phyloP scores from a whole-genome alignment of 2,113 vertebrate species.

The Chionomys nivalis region DNA sequence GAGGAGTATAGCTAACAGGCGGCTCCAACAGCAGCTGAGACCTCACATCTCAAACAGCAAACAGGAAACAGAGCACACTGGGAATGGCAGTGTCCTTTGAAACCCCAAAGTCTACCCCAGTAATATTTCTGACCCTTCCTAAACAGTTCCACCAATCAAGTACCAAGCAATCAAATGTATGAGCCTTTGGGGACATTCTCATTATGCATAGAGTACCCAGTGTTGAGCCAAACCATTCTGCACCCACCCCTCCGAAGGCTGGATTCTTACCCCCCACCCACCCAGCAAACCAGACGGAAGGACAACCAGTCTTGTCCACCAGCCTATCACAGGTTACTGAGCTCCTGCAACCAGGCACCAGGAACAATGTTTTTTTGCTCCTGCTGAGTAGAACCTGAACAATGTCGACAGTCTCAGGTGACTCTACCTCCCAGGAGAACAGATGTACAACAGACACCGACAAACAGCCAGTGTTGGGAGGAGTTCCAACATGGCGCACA shows the following conservation, averaged over 20 bases:
- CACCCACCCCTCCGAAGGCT: too few species aligned
- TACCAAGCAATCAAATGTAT: too few species aligned
- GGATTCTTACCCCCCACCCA: too few species aligned
- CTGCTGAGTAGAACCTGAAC: not conserved
- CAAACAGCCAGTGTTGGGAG: too few species aligned
- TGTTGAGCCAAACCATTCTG: not conserved
- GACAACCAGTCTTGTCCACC: too few species aligned
- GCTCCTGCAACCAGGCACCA: not conserved
- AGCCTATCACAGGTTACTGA: not conserved
- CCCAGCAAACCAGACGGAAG: not conserved
- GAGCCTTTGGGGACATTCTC: not conserved
- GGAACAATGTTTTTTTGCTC: not conserved
- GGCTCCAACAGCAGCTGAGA: not conserved
- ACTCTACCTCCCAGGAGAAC: not conserved
- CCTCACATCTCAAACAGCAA: not conserved
- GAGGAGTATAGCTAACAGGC: not conserved
- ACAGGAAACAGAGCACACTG: not conserved
- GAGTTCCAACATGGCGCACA: not conserved
- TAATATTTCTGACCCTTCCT: not conserved
- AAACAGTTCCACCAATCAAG: not conserved
- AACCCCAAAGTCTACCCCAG: not conserved
- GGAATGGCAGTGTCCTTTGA: not conserved
- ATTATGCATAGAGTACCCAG: not conserved
- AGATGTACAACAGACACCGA: not conserved
- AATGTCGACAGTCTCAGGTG: not conserved